Evolutionary conservation across 1,140 invertebrate genomes (phyloP), one percentile per base, ranked within the genome.

Genomic region (Pogonognathellus flavescens): DNA sequence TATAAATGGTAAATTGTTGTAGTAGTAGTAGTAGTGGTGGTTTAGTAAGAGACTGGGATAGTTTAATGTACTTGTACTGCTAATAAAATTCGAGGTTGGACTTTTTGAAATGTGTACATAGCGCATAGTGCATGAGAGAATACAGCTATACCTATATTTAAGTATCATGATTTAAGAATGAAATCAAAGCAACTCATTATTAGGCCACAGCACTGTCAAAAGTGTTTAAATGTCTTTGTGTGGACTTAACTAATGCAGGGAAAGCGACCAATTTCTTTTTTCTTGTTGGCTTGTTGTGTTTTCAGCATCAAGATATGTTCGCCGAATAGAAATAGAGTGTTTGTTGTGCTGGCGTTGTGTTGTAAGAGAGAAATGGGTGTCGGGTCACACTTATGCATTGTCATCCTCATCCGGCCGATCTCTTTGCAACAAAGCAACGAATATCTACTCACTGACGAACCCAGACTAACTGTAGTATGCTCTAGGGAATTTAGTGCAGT

Each of bases 311-410:
- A 76, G 41, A 49, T n/a, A 76, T 76, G 70, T 50, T 76, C 9
- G 70, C 70, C 70, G 70, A 76, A 50, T 18, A 57, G 53, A 57
- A 2, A 57, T 41, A 20, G 62, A 66, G 62, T 66, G 62, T 66
- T 66, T 25, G 22, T 20, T 60, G 22, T 60, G 18, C 20, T 66
- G 11, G 18, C 25, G 41, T 49, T 49, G 55, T 81, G n/a, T 81
- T 81, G 80, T 81, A 81, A 81, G 70, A 76, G 66, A 72, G 70
- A 55, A 81, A 81, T 53, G 55, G 55, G 80, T 81, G 55, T 59
- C 80, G 80, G 80, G 80, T 81, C 80, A 81, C 80, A 81, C 50
- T 81, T 81, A 55, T 81, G 80, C 80, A 81, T 81, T 81, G 80
- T 81, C 80, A 81, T 81, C 53, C 22, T 81, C 80, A 81, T 81